Evolutionary conservation across 2,113 vertebrate genomes (phyloP).

Genomic region (Limnothrissa miodon): DNA sequence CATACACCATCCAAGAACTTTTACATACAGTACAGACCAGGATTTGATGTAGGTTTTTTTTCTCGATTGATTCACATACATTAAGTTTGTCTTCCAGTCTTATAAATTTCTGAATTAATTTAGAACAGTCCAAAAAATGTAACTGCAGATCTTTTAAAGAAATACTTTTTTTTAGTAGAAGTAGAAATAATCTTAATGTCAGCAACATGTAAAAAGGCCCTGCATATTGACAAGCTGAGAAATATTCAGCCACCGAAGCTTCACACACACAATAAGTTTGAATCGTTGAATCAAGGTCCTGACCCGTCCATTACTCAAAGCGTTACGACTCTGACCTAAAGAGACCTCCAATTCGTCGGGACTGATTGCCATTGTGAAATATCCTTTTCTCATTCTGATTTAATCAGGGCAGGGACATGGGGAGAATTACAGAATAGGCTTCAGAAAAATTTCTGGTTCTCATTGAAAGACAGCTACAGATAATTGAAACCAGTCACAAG

Average conservation of each 20-base stretch:
- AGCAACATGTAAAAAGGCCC: neutral
- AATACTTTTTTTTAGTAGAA: too few species aligned
- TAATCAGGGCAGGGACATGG: neutral
- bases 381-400: neutral
- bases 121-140: neutral
- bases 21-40: neutral
- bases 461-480: neutral
- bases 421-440: neutral
- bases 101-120: conserved; percentile 19
- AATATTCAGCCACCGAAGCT: neutral
- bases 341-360: neutral
- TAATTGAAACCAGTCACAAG: neutral
- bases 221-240: neutral
- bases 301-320: neutral
- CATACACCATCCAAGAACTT: neutral
- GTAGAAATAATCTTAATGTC: neutral
- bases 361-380: conserved; percentile 7
- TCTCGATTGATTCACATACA: neutral
- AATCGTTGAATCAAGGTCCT: conserved; percentile 4
- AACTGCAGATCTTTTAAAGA: too few species aligned
- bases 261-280: neutral
- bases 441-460: conserved; percentile 1
- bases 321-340: neutral
- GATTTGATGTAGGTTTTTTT: neutral
- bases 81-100: neutral